Conservation (phyloP, 2,797 vertebrate species). For the Podargus strigoides region DNA sequence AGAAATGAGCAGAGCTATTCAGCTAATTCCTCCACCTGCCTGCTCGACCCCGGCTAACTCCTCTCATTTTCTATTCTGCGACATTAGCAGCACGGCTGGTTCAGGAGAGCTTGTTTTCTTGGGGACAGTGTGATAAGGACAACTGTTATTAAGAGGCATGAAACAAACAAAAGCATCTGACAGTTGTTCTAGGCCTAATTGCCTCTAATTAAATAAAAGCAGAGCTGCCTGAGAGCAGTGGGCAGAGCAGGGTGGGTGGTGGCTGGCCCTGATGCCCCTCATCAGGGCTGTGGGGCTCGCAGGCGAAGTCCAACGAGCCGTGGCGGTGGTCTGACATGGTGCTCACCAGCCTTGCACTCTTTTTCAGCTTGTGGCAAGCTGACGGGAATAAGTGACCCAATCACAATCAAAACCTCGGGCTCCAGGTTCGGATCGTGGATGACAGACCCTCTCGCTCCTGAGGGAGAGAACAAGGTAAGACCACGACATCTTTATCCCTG, state of each 20-base stretch:
- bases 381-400: slow-evolving; percentile 92
- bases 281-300: accelerated
- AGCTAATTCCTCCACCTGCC: not conserved
- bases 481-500: accelerated
- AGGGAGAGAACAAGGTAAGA: slow-evolving; percentile 92
- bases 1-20: not conserved
- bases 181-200: not conserved
- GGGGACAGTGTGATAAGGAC: not conserved
- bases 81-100: not conserved
- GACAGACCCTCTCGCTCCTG: slow-evolving; percentile 89
- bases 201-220: not conserved
- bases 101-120: not conserved
- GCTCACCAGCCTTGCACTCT: slow-evolving; percentile 50
- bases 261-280: not conserved
- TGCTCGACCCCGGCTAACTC: not conserved
- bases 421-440: slow-evolving; percentile 97
- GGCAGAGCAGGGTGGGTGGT: not conserved
- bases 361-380: slow-evolving; percentile 93
- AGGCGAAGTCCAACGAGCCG: not conserved
- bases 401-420: slow-evolving; percentile 93
- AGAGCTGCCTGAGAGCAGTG: not conserved
- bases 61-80: not conserved
- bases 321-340: not conserved
- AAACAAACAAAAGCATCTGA: not conserved
- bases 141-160: not conserved